Evolutionary conservation across 2,888 invertebrate genomes (phyloP).

Genomic region (Falcaria lacertinaria): DNA sequence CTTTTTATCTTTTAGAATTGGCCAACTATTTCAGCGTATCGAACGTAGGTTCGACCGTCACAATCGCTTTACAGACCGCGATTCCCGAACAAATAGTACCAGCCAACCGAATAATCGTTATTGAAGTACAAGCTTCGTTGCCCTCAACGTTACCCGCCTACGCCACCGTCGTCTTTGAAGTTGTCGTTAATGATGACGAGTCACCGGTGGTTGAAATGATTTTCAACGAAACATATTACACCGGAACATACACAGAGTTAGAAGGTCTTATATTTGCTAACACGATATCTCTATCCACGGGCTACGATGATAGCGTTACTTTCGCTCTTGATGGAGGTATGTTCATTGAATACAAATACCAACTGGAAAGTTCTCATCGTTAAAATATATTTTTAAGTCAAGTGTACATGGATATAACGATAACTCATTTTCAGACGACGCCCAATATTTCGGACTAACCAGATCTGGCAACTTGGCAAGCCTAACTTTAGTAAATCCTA

Average conservation of each 20-base stretch:
- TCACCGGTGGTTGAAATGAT: slow-evolving; percentile 12
- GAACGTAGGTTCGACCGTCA: slow-evolving; percentile 9
- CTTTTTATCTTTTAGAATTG: slow-evolving; percentile 12
- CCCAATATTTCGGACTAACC: slow-evolving; percentile 16
- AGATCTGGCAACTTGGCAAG: slow-evolving; percentile 8
- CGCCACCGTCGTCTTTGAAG: slow-evolving; percentile 10
- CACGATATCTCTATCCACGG: slow-evolving; percentile 5
- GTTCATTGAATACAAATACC: too few relatives aligned
- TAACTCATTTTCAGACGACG: slow-evolving; percentile 5
- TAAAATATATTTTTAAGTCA: too few relatives aligned
- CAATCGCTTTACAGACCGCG: slow-evolving; percentile 5
- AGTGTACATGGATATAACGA: too few relatives aligned
- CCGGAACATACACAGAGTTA: too few relatives aligned
- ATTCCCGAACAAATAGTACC: slow-evolving; percentile 17
- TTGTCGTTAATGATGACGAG: not conserved
- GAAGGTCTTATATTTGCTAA: too few relatives aligned
- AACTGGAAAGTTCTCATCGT: too few relatives aligned
- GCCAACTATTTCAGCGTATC: slow-evolving; percentile 10
- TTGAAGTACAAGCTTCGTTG: slow-evolving; percentile 14
- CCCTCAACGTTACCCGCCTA: slow-evolving; percentile 6
- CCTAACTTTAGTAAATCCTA: slow-evolving; percentile 7
- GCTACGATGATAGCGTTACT: slow-evolving; percentile 7
- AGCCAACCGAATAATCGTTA: slow-evolving; percentile 16
- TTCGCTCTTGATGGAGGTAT: slow-evolving; percentile 16
- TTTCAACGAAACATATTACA: too few relatives aligned